These are phyloP conservation scores for Martes martes DNA, from an alignment of 2,113 vertebrate species.

Conservation along the genomic window DNA sequence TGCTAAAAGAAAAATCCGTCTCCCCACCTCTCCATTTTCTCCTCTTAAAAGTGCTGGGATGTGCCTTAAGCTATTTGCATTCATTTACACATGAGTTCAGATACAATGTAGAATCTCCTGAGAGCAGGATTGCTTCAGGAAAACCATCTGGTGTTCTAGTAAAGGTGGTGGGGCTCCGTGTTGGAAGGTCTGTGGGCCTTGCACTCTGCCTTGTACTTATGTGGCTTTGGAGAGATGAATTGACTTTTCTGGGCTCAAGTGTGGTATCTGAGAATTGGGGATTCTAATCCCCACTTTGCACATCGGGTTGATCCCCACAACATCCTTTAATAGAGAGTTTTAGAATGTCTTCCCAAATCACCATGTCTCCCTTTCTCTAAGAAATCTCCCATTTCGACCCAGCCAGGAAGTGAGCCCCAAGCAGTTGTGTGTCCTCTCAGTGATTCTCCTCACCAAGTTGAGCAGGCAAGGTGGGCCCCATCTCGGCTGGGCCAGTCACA, in stretches of 20 bases:
- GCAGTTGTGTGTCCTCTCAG: not conserved
- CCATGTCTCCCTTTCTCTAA: not conserved
- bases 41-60: not conserved
- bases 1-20: not conserved
- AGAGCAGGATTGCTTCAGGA: not conserved
- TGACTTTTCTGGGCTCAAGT: not conserved
- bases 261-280: not conserved
- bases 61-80: conserved; percentile 9
- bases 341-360: not conserved
- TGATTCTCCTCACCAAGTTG: not conserved
- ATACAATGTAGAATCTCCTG: conserved; percentile 16
- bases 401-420: not conserved
- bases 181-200: not conserved
- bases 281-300: not conserved
- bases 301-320: not conserved
- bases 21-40: not conserved
- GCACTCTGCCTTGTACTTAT: not conserved
- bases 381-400: not conserved
- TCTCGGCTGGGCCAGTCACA: not conserved
- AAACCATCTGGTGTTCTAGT: not conserved
- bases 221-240: not conserved
- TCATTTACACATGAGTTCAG: conserved; percentile 33
- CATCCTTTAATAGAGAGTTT: not conserved
- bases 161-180: not conserved
- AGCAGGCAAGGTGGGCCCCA: not conserved